These are phyloP conservation scores for Epirrhoe tristata DNA, from an alignment of 2,888 invertebrate species.

Conservation along the genomic window DNA sequence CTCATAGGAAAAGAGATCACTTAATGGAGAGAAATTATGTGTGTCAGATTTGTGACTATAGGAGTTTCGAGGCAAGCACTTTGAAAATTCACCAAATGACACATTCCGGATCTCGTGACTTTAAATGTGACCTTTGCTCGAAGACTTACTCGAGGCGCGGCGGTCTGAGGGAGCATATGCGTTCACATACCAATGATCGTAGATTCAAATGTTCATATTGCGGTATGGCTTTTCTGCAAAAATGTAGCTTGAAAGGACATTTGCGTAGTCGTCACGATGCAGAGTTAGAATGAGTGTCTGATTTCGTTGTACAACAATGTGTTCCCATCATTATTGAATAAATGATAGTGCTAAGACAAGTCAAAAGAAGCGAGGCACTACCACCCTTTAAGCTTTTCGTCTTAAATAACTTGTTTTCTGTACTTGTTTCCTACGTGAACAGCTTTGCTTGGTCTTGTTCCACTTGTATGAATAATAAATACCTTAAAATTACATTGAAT, in stretches of 20 bases:
- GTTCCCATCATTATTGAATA: no score
- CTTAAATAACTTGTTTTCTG: no score
- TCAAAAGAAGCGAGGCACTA: no score
- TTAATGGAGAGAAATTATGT: constrained; percentile 68
- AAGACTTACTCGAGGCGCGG: constrained; percentile 53
- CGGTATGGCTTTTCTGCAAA: constrained; percentile 74
- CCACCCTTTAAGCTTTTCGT: no score
- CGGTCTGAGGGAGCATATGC: constrained; percentile 19
- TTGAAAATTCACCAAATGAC: constrained; percentile 62
- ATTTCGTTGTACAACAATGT: not conserved
- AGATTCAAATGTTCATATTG: constrained; percentile 69
- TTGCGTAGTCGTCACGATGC: constrained; percentile 65
- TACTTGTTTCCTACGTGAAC: no score
- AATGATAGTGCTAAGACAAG: no score
- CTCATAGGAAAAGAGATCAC: constrained; percentile 70
- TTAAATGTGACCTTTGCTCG: constrained; percentile 64
- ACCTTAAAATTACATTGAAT: no score
- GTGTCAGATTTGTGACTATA: constrained; percentile 74
- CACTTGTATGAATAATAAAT: no score
- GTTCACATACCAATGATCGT: constrained; percentile 50
- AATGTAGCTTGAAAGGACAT: constrained; percentile 74
- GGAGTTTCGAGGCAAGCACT: constrained; percentile 56
- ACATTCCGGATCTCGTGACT: constrained; percentile 61
- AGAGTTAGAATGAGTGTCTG: constrained; percentile 14
- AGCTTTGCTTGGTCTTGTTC: no score